Conservation (phyloP, 2,797 vertebrate species). For the Gymnopithys bicolor region DNA sequence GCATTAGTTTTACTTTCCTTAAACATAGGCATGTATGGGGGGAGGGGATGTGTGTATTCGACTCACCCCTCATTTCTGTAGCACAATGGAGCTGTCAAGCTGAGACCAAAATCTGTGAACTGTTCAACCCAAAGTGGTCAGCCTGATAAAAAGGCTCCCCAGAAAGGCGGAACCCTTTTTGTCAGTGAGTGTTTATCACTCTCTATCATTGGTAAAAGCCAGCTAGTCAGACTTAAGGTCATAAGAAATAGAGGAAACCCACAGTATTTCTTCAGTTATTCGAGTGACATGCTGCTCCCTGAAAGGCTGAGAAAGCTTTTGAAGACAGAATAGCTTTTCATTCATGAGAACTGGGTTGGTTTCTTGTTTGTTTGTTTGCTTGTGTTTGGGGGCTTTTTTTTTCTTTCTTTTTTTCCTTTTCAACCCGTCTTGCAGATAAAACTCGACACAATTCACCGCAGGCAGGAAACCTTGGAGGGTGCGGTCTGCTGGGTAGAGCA, state of each 20-base stretch:
- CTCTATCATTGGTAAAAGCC: neutral
- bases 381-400: neutral
- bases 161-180: neutral
- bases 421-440: neutral
- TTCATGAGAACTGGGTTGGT: neutral
- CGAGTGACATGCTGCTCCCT: neutral
- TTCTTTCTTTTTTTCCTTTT: neutral
- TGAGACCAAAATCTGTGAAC: neutral
- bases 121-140: neutral
- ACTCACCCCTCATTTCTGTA: neutral
- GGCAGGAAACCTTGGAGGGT: slow-evolving; percentile 26
- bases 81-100: neutral
- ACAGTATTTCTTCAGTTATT: neutral
- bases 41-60: neutral
- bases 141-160: neutral
- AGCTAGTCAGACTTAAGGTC: neutral
- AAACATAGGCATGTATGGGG: fast-evolving
- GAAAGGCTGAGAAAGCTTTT: neutral
- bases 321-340: neutral
- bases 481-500: neutral
- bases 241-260: neutral
- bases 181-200: neutral
- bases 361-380: neutral
- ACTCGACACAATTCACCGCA: neutral
- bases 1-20: slow-evolving; percentile 8